A percentile compares a stretch with the other conserved stretches of the same genome.
These are phyloP conservation scores for Cyclina sinensis DNA, from an alignment of 1,140 invertebrate genomes.

Conservation along the genomic window DNA sequence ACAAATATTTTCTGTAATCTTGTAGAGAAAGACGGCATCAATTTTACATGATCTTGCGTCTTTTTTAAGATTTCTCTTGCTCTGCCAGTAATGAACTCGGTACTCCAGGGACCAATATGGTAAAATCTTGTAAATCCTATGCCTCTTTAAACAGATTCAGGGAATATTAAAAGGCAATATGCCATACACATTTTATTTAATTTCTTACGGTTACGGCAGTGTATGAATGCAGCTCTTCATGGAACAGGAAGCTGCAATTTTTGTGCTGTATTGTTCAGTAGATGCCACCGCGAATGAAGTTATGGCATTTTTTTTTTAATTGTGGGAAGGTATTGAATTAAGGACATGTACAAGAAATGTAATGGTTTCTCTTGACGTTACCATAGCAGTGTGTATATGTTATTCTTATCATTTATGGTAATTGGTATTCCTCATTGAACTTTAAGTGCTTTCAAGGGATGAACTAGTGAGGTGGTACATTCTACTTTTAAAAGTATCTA, in stretches of 20 bases:
- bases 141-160: conserved; percentile 26
- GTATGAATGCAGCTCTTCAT: neutral
- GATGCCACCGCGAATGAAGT: neutral
- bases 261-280: neutral
- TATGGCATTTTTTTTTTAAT: neutral
- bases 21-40: neutral
- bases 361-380: too few species aligned
- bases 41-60: neutral
- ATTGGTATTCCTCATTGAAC: too few species aligned
- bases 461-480: too few species aligned
- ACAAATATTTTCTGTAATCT: conserved; percentile 23
- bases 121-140: conserved; percentile 11
- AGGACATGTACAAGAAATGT: neutral
- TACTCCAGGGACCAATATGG: conserved; percentile 1
- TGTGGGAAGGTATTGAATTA: neutral
- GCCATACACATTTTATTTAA: neutral
- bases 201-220: conserved; percentile 13
- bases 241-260: neutral
- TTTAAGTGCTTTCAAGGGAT: too few species aligned
- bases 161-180: conserved; percentile 17
- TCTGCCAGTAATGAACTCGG: neutral
- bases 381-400: too few species aligned
- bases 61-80: neutral
- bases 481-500: too few species aligned
- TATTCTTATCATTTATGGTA: too few species aligned